Evolutionary conservation across 2,888 invertebrate species (phyloP), one percentile per base, ranked within the genome.

Genomic region (Chironomus riparius): DNA sequence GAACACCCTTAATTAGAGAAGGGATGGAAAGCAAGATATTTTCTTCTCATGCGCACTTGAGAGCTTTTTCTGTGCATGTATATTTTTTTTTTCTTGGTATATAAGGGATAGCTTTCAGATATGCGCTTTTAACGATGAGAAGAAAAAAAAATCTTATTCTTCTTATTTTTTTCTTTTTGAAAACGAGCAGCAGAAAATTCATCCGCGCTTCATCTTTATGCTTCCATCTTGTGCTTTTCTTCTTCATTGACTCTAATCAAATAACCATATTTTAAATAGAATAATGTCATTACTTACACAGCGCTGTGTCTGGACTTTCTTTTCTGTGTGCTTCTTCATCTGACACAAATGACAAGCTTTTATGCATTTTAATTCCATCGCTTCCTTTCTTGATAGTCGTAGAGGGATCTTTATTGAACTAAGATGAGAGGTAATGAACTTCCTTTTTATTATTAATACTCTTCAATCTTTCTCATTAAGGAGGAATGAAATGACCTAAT

Each of bases 11-110:
- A 74, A 74, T 68, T 62, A 74, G 65, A 74, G 65, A 74, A 74
- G 68, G 74, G 65, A 74, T 74, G 74, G 74, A 74, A 72, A 56
- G 47, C 38, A 62, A 71, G 56, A 24, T 24, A 22, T 73, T 62
- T 74, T 74, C 74, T 74, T 48, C 74, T 74, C 74, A 74, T 74
- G 74, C 74, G 74, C 74, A 74, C 47, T 47, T n/a, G n/a, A 21
- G 38, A 74, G 74, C 74, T 74, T 74, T 74, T 68, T 56, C 68
- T 65, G n/a, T 65, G 22, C 21, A 56, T 56, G 18, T 15, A 18
- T 18, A 56, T 38, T 38, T 6, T 28, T 28, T 5, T 6, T 28
- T 1, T 50, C 12, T 10, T 6, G 56, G 18, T 15, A 56, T 56
- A 56, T 18, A 12, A 65, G 21, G 21, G 21, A 65, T 65, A 65